Evolutionary conservation across 2,113 vertebrate species (phyloP).

Genomic region (Capra hircus): DNA sequence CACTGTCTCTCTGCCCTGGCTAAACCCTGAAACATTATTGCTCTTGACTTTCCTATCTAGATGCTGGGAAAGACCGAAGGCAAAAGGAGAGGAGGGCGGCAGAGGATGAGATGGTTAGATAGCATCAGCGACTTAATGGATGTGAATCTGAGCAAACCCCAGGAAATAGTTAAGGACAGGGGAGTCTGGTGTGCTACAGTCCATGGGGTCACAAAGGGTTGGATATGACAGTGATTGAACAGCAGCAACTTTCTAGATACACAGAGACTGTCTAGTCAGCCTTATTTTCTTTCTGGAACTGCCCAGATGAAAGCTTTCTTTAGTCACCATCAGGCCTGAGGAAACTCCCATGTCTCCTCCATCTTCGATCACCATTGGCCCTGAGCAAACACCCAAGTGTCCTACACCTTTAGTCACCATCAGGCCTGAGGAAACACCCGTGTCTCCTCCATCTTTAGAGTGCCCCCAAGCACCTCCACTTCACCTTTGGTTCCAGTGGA

Average conservation of each 20-base stretch:
- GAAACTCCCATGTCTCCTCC: not conserved
- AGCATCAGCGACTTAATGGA: not conserved
- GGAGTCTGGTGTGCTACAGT: not conserved
- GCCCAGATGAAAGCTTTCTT: not conserved
- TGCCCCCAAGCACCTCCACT: accelerated
- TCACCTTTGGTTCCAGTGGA: not conserved
- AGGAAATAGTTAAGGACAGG: not conserved
- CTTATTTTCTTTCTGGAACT: not conserved
- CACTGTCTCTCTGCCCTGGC: not conserved
- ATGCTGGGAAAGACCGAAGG: not conserved
- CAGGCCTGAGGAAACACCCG: not conserved
- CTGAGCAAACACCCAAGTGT: not conserved
- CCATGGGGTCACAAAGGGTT: accelerated
- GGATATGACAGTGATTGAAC: not conserved
- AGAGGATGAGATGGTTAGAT: not conserved
- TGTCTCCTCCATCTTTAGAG: not conserved
- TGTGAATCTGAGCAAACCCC: not conserved
- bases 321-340: not conserved
- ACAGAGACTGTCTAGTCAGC: not conserved
- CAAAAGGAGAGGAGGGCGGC: not conserved
- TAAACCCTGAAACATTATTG: not conserved
- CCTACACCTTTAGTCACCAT: not conserved
- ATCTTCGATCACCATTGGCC: not conserved
- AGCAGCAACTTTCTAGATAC: not conserved
- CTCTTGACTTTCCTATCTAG: not conserved